Conservation (phyloP, 2,797 vertebrate genomes). For the Sciaenops ocellatus region DNA sequence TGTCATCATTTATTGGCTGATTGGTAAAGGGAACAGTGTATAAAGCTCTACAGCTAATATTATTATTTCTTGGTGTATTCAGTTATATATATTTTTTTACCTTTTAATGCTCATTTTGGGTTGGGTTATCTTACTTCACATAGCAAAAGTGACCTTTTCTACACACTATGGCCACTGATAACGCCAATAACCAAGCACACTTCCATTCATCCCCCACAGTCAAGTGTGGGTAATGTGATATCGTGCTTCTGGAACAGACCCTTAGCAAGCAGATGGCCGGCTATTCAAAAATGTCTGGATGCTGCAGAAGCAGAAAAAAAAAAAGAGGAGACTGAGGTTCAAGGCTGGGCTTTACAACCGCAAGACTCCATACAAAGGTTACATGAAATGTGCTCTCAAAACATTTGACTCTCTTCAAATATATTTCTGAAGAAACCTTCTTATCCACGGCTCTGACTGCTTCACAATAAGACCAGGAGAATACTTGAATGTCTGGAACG, state of each 20-base stretch:
- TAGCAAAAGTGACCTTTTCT: background rate
- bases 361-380: slow-evolving; percentile 23
- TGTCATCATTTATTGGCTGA: too few species aligned
- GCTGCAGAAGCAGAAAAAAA: slow-evolving; percentile 37
- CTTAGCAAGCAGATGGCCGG: slow-evolving; percentile 77
- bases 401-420: background rate
- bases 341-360: slow-evolving; percentile 23
- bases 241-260: slow-evolving; percentile 54
- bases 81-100: background rate
- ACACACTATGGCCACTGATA: slow-evolving; percentile 15
- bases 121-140: background rate
- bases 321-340: slow-evolving; percentile 35
- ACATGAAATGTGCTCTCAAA: slow-evolving; percentile 8
- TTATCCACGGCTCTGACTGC: background rate
- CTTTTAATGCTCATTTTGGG: background rate
- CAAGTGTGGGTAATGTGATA: slow-evolving; percentile 76
- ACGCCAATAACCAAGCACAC: slow-evolving; percentile 38
- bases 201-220: slow-evolving; percentile 56
- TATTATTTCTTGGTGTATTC: background rate
- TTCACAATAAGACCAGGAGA: slow-evolving; percentile 5
- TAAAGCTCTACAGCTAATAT: background rate
- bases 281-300: slow-evolving; percentile 70
- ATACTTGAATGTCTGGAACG: background rate
- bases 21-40: too few species aligned
- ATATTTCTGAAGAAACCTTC: background rate